Evolutionary conservation across 2,888 invertebrate species (phyloP), one percentile per base, ranked within the genome.

Genomic region (Sphaerophoria rueppellii): DNA sequence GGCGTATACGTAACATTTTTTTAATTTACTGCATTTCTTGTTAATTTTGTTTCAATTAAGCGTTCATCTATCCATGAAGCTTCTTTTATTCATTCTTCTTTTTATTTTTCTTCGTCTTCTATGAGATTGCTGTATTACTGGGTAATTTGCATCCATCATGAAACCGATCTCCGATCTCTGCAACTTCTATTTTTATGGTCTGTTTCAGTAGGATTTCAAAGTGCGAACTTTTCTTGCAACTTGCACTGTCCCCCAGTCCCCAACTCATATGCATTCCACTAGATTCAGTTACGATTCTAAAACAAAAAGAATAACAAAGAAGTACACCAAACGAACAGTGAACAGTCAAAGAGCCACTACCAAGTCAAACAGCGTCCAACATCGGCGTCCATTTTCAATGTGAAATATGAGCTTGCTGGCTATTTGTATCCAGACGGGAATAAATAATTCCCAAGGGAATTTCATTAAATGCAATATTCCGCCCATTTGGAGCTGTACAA

Each of bases 401-500:
- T 75, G 65, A 75, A 79, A 79, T 75, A 83, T 83, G 82, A 79
- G 65, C 58, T 71, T 16, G 32, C 40, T 65, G 74, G 82, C 65
- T 82, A 71, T 79, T 83, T 83, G 79, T 75, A 79, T 79, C 74
- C 79, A 75, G 55, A 46, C 65, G 67, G 73, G 82, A 75, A 83
- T 83, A 83, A 83, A 79, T 83, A 74, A 75, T 83, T 79, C 79
- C 79, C 55, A 40, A 11, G 74, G 71, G 75, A 83, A 79, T 79
- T 83, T 79, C 82, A 83, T 83, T 79, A 83, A 79, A 79, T 67
- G 79, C 74, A 79, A 83, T 75, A 83, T 71, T 75, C 82, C 82
- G 58, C 55, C 72, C 72, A 67, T 60, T 58, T 24, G 67, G 55
- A 14, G 55, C 69, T 48, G n/a, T 14, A 69, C 55, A 71, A n/a